Percentiles rank a stretch among this genome's conserved stretches.
These are phyloP conservation scores for Gari tellinella DNA, from an alignment of 2,888 invertebrate species.

Conservation along the genomic window DNA sequence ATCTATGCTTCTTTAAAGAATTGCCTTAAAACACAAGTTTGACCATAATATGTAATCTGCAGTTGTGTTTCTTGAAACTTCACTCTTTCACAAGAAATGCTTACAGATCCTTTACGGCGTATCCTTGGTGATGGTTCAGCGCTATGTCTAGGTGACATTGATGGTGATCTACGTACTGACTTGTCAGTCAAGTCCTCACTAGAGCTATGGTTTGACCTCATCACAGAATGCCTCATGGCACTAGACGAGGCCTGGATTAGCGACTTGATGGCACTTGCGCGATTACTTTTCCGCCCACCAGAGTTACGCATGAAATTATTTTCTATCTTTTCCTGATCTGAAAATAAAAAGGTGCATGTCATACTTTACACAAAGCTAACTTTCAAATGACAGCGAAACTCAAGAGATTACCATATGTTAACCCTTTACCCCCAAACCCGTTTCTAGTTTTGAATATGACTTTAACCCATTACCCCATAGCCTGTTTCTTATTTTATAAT, in stretches of 20 bases:
- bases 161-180: conserved; percentile 40
- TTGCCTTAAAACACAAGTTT: no score
- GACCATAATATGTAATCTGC: no score
- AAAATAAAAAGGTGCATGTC: background rate
- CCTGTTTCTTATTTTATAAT: no score
- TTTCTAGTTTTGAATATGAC: no score
- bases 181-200: conserved; percentile 58
- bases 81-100: conserved; percentile 9
- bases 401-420: no score
- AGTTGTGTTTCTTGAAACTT: no score
- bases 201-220: conserved; percentile 70
- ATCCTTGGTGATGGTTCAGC: conserved; percentile 63
- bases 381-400: no score
- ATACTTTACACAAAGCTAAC: background rate
- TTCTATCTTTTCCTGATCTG: conserved; percentile 26
- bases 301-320: conserved; percentile 48
- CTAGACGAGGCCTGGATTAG: conserved; percentile 70
- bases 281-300: conserved; percentile 68
- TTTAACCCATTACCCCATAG: no score
- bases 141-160: conserved; percentile 66
- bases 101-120: conserved; percentile 57
- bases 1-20: no score
- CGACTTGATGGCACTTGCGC: conserved; percentile 70
- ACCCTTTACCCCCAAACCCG: no score
- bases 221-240: conserved; percentile 63